phyloP scores from a whole-genome alignment of 2,888 invertebrate species.

The Yponomeuta sedellus region DNA sequence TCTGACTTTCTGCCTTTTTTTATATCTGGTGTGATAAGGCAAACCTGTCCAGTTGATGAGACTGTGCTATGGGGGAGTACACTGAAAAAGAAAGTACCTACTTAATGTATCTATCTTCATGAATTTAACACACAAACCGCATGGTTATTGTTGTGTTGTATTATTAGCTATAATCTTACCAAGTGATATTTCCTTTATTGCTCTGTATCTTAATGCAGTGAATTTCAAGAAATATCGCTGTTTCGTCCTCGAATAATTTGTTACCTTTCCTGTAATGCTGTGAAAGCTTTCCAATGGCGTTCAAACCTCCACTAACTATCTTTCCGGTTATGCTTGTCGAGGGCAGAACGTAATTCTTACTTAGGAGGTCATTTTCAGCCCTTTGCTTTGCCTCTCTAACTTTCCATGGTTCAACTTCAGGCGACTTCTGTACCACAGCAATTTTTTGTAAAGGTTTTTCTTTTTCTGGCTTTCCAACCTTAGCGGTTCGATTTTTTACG shows the following conservation, averaged over 20 bases:
- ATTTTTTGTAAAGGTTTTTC: neutral
- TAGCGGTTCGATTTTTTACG: neutral
- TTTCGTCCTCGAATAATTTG: slow-evolving; percentile 74
- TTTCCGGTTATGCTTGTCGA: slow-evolving; percentile 46
- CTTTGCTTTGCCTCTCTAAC: slow-evolving; percentile 16
- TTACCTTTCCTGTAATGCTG: slow-evolving; percentile 49
- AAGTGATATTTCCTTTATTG: slow-evolving; percentile 75
- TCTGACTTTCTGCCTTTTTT: slow-evolving; percentile 82
- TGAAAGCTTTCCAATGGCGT: slow-evolving; percentile 46
- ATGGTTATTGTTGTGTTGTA: too few species aligned
- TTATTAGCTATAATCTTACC: slow-evolving; percentile 68
- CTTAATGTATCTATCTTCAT: too few species aligned
- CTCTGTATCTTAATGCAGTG: slow-evolving; percentile 80
- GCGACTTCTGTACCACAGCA: slow-evolving; percentile 19
- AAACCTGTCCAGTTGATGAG: slow-evolving; percentile 81
- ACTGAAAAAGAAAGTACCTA: slow-evolving; percentile 32
- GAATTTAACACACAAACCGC: too few species aligned
- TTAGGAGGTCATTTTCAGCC: slow-evolving; percentile 21
- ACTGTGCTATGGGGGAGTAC: slow-evolving; percentile 77
- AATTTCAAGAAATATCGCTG: slow-evolving; percentile 77
- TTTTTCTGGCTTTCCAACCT: neutral
- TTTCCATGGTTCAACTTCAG: slow-evolving; percentile 12
- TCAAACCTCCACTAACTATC: slow-evolving; percentile 43
- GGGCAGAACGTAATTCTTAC: slow-evolving; percentile 49
- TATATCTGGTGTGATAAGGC: slow-evolving; percentile 86